These are phyloP conservation scores for Motacilla alba DNA, from an alignment of 2,113 vertebrate species.

Conservation along the genomic window DNA sequence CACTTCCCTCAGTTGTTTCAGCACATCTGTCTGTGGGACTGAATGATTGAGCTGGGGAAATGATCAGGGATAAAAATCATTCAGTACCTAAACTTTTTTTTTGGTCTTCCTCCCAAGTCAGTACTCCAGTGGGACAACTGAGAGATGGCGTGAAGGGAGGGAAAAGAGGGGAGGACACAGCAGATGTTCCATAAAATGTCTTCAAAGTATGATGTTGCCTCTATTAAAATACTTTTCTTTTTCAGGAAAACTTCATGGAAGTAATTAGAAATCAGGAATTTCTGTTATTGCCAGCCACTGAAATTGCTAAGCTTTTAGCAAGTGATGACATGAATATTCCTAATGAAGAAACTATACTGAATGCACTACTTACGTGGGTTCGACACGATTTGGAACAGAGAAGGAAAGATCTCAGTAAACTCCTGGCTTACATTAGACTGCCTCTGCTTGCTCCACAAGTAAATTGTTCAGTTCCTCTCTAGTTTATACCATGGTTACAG, in stretches of 20 bases:
- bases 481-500: not conserved
- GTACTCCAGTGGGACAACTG: not conserved
- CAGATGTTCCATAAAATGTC: not conserved
- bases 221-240: conserved; percentile 17
- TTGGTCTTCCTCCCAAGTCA: not conserved
- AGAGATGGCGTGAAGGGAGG: not conserved
- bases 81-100: not conserved
- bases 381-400: conserved; percentile 82
- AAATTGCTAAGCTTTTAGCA: conserved; percentile 91
- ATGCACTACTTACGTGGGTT: conserved; percentile 91
- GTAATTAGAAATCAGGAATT: conserved; percentile 97
- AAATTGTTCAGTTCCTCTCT: conserved; percentile 17
- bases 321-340: conserved; percentile 98
- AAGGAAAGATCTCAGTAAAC: conserved; percentile 82
- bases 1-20: not conserved
- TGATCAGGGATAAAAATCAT: not conserved
- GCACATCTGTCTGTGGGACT: not conserved
- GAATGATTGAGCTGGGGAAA: not conserved
- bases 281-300: conserved; percentile 85
- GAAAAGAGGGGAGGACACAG: not conserved
- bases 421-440: conserved; percentile 90
- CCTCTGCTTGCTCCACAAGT: conserved; percentile 95
- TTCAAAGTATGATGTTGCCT: not conserved
- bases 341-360: conserved; percentile 92
- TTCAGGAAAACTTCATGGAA: conserved; percentile 95